Evolutionary conservation across 2,888 invertebrate species (phyloP).

Genomic region (Agonopterix alstromeriana): DNA sequence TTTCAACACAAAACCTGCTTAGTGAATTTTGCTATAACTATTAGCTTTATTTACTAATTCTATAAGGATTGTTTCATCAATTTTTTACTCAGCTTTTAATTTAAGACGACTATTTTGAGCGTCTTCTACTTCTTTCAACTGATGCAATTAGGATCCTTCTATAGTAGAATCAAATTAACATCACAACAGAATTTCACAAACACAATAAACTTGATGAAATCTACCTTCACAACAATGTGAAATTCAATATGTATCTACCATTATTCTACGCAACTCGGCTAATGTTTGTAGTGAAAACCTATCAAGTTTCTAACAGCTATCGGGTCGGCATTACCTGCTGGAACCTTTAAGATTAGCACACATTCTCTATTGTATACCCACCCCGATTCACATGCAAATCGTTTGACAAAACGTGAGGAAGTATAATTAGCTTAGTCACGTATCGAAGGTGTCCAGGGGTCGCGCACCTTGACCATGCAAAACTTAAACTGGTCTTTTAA

Average conservation of each 20-base stretch:
- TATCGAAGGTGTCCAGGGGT: slow-evolving; percentile 31
- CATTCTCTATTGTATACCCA: slow-evolving; percentile 53
- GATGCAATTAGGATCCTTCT: neutral
- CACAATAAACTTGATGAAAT: slow-evolving; percentile 37
- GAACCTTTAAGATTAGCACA: slow-evolving; percentile 50
- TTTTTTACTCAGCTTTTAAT: too few relatives aligned
- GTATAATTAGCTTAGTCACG: slow-evolving; percentile 68
- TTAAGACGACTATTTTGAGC: too few relatives aligned
- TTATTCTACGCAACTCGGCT: slow-evolving; percentile 35
- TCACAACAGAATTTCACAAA: slow-evolving; percentile 6
- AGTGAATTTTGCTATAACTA: too few relatives aligned
- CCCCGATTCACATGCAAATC: slow-evolving; percentile 70
- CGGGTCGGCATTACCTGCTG: slow-evolving; percentile 37
- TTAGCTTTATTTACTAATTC: too few relatives aligned
- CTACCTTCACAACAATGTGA: slow-evolving; percentile 40
- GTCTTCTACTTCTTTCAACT: too few relatives aligned
- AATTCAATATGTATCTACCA: slow-evolving; percentile 44
- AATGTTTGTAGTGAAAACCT: slow-evolving; percentile 64
- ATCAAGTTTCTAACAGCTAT: slow-evolving; percentile 64
- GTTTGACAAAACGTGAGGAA: slow-evolving; percentile 69
- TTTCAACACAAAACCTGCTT: too few relatives aligned
- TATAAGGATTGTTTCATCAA: too few relatives aligned
- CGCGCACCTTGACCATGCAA: slow-evolving; percentile 47
- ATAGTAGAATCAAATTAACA: slow-evolving; percentile 2
- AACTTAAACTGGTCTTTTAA: slow-evolving; percentile 59